Base-by-base conservation (phyloP, 1,140 invertebrate genomes). In the Stegodyphus mimosarum region DNA sequence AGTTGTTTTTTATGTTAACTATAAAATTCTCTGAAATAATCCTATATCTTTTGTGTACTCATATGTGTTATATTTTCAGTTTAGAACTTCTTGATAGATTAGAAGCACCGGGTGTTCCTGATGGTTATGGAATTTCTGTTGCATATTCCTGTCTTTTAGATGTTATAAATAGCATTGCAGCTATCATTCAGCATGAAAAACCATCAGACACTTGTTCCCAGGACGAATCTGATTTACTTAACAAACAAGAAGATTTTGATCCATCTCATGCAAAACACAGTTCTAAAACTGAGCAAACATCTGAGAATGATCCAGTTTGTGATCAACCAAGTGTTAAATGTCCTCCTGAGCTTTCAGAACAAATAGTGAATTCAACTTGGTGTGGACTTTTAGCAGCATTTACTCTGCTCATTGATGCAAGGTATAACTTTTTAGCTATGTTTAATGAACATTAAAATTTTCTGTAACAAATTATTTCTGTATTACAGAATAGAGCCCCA, bases 291-390 rank as follows among this genome's bases (percentile, higher is more conserved):
- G 80, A 81, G 63, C 69, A 72, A 81, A 79, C 6, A 67, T 63
- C 78, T 60, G 69, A 81, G 3, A 33, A 33, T 33, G 33, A 33
- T 33, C 33, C 33, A 33, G 33, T 33, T 64, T 83, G 80, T 74
- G 71, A 83, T 73, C 72, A 83, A 83, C 49, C 33, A 74, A 71
- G 80, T 33, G 33, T 53, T 74, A 70, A 60, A 75, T 92, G 60
- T 49, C 72, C 81, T 11, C 33, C 50, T n/a, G 81, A 84, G 64
- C 81, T 84, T 67, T 88, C 90, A 78, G 89, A 91, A 67, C 95
- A 98, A 90, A 90, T 99, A 33, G 94, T 99, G 6, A 96, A 96
- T 89, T 99, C 97, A 0, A 97, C 97, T 87, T 99, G 97, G 97
- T 97, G 96, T 90, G 97, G 97, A 7, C 91, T 99, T 51, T 92